Conservation (phyloP, 2,113 vertebrate genomes). For the Sinocyclocheilus anophthalmus region DNA sequence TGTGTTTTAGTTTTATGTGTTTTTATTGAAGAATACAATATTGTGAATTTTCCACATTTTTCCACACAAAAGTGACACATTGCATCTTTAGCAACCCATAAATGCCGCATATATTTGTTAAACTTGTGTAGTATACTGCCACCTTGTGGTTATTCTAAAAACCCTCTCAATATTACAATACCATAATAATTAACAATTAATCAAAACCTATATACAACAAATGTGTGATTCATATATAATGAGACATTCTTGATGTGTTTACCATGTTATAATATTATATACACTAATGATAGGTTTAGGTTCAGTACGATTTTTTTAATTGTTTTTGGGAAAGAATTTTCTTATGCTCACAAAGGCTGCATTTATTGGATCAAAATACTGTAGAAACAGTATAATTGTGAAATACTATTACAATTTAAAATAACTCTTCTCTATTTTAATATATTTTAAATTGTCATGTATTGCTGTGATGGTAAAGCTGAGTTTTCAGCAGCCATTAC, state of each 20-base stretch:
- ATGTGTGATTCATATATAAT: background rate
- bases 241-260: background rate
- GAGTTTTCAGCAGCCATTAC: no score
- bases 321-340: background rate
- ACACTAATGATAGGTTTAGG: background rate
- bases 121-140: background rate
- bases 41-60: background rate
- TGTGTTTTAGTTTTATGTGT: no score
- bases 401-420: background rate
- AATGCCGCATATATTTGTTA: background rate
- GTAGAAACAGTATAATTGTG: background rate
- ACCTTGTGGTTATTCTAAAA: constrained; percentile 14
- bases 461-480: no score
- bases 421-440: no score
- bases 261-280: background rate
- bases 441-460: no score
- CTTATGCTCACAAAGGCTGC: background rate
- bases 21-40: background rate
- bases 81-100: background rate
- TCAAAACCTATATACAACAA: background rate
- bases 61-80: background rate
- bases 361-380: background rate
- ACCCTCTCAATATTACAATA: background rate
- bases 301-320: background rate
- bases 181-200: background rate